phyloP scores from a whole-genome alignment of 2,113 vertebrate genomes.

The Eonycteris spelaea region DNA sequence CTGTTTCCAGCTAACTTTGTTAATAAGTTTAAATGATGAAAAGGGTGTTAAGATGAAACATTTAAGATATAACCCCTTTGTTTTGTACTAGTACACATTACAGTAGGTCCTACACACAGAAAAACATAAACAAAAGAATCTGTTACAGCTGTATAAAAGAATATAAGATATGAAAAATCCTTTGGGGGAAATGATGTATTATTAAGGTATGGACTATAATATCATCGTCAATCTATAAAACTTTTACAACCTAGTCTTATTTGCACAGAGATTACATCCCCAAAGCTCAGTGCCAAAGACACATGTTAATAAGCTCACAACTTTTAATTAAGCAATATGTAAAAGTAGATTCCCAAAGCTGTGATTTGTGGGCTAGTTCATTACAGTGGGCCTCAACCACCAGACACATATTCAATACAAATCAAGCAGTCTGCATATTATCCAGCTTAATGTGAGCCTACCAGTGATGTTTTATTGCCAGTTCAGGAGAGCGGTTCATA shows the following conservation, averaged over 20 bases:
- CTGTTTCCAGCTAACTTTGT: constrained; percentile 54
- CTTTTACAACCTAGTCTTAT: constrained; percentile 94
- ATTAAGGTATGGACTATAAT: constrained; percentile 94
- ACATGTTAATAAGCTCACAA: constrained; percentile 99
- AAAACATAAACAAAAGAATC: constrained; percentile 63
- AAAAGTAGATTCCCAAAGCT: constrained; percentile 98
- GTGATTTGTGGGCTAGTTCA: constrained; percentile 99
- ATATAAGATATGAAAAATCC: constrained; percentile 85
- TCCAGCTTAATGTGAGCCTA: constrained; percentile 91
- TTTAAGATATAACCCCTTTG: constrained; percentile 6
- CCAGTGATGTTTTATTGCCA: constrained; percentile 94
- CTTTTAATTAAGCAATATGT: constrained; percentile 99
- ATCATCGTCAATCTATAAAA: constrained; percentile 97
- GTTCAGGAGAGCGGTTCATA: constrained; percentile 86
- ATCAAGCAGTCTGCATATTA: constrained; percentile 96
- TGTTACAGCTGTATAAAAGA: constrained; percentile 38
- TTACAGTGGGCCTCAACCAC: constrained; percentile 92
- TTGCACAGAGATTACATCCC: constrained; percentile 91
- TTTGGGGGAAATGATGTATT: constrained; percentile 92
- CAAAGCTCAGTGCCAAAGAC: constrained; percentile 91
- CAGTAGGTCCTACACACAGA: not conserved
- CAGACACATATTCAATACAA: constrained; percentile 98
- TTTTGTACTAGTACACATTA: not conserved
- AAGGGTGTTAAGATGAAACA: constrained; percentile 34
- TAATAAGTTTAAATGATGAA: constrained; percentile 55